Evolutionary conservation across 2,113 vertebrate genomes (phyloP).

Genomic region (Eudyptes chrysolophus): DNA sequence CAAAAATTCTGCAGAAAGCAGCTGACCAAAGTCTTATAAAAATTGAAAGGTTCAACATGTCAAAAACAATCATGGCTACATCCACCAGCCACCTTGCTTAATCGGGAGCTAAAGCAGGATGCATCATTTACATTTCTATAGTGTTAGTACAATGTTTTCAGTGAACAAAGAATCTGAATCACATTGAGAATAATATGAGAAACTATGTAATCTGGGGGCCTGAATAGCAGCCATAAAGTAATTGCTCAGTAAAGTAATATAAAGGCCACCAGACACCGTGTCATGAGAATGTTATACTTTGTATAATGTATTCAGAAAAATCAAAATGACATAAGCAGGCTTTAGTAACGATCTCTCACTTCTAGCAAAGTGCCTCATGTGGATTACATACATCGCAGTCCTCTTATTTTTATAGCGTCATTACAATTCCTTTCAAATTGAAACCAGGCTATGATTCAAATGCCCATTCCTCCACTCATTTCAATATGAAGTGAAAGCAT

Average conservation of each 20-base stretch:
- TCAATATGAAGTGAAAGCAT: not conserved
- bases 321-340: constrained; percentile 4
- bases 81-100: not conserved
- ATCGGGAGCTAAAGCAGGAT: not conserved
- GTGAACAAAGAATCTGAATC: not conserved
- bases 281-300: not conserved
- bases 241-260: not conserved
- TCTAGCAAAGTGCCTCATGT: constrained; percentile 1
- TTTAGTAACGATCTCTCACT: not conserved
- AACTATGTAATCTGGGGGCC: not conserved
- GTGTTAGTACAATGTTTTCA: not conserved
- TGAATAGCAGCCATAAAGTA: not conserved
- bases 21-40: not conserved
- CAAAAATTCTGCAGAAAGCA: not conserved
- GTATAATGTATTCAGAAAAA: constrained; percentile 15
- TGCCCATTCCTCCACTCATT: not conserved
- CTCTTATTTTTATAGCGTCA: constrained; percentile 21
- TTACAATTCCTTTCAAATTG: not conserved
- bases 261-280: constrained; percentile 14
- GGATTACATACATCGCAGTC: not conserved
- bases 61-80: not conserved
- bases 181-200: not conserved
- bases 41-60: not conserved
- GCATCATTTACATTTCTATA: not conserved
- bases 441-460: not conserved